Base-by-base conservation (phyloP, 2,797 vertebrate genomes). In the Hyperoplus lanceolatus region DNA sequence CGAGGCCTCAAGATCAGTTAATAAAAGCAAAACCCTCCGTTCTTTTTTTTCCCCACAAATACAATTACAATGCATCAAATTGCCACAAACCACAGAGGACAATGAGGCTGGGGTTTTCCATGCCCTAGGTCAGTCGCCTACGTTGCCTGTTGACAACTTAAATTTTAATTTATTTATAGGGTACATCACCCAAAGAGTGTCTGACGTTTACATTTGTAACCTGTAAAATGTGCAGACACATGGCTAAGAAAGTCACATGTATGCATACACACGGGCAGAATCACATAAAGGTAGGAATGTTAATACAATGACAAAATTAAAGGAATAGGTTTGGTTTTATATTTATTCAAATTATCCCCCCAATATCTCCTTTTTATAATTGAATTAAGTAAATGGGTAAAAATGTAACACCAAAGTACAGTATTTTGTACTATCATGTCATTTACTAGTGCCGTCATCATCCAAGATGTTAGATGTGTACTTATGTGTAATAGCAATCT, bases 11-110 rank as follows among this genome's bases (percentile, higher is more conserved):
- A 59, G n/a, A 46, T 45, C 39, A 5, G 39, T 6, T 66, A 51
- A 59, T 45, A 36, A 43, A 16, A 60, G 21, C n/a, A 46, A 49
- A 21, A 45, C 8, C 13, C 0, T 3, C 3, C 0, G 2, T 48
- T 8, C 16, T 21, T 2, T 5, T 18, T 9, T 18, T 0, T 0
- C 1, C 45, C 10, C 13, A 11, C 3, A 3, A 3, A 5, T 21
- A 12, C 60, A 43, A 56, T 50, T 42, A 36, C 42, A 29, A 14
- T 45, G 18, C 38, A 48, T 65, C 1, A 29, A 38, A 49, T 49
- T 8, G 15, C 1, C 13, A 21, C 42, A 45, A 12, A 68, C 5
- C 4, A 14, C 9, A 41, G 14, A 5, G 10, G 8, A 16, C 16
- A 77, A 16, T 53, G 9, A 66, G 57, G 16, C n/a, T 16, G 45